Conservation (phyloP, 2,797 vertebrate species). For the Buphagus erythrorhynchus region DNA sequence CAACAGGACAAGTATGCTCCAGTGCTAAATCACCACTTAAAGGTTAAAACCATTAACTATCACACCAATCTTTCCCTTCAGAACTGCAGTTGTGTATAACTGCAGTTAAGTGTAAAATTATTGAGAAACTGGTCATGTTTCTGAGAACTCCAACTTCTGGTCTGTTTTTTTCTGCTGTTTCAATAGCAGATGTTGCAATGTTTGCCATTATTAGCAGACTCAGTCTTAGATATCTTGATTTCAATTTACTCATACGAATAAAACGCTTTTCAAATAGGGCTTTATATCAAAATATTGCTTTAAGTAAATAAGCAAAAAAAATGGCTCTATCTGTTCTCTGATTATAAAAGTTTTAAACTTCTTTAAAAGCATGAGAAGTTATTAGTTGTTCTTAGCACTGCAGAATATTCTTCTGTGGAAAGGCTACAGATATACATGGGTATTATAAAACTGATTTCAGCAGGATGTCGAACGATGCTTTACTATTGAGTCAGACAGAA, state of each 20-base stretch:
- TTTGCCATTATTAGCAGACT: background rate
- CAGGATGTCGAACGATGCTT: rapidly evolving
- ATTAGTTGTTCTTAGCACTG: background rate
- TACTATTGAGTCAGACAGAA: background rate
- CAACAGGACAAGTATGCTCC: background rate
- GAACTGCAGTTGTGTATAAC: background rate
- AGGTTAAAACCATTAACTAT: background rate
- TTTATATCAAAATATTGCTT: background rate
- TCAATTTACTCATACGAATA: background rate
- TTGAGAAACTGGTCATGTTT: background rate
- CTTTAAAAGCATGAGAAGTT: background rate
- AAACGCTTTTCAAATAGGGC: rapidly evolving
- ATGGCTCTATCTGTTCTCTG: background rate
- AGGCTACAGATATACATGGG: too few species aligned
- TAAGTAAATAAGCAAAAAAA: background rate
- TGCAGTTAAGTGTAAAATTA: background rate
- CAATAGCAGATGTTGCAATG: background rate
- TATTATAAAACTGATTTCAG: background rate
- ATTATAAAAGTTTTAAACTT: background rate
- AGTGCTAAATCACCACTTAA: background rate
- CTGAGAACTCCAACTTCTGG: background rate
- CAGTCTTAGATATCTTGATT: background rate
- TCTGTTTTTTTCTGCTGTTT: background rate
- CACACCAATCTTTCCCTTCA: background rate
- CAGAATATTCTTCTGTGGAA: background rate